Evolutionary conservation across 2,113 vertebrate genomes (phyloP).

Genomic region (Rana temporaria): DNA sequence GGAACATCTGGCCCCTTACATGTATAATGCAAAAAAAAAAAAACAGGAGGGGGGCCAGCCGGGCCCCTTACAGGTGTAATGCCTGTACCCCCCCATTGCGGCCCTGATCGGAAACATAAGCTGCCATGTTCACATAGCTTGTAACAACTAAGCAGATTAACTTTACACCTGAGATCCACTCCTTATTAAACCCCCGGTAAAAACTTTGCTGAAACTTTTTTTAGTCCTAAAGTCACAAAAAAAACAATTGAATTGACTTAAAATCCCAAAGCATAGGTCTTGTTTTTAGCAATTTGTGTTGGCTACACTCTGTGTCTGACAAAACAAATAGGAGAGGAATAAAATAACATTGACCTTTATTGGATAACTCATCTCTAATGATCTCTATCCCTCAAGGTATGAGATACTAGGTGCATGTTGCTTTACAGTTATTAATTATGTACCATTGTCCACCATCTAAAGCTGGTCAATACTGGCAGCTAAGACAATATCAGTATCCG

Average conservation of each 20-base stretch:
- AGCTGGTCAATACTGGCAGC: neutral
- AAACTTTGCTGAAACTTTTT: neutral
- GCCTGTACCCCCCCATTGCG: too few species aligned
- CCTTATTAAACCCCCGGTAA: neutral
- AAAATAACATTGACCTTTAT: constrained; percentile 22
- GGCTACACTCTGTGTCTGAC: neutral
- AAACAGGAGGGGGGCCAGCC: too few species aligned
- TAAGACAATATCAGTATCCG: neutral
- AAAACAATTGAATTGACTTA: neutral
- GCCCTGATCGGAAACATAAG: too few species aligned
- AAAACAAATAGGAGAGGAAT: constrained; percentile 16
- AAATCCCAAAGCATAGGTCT: neutral
- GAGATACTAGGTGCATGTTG: constrained; percentile 1
- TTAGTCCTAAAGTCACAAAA: neutral
- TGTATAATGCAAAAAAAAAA: too few species aligned
- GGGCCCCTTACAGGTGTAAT: too few species aligned
- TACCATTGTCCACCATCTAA: constrained; percentile 8
- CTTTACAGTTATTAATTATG: constrained; percentile 10
- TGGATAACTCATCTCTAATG: neutral
- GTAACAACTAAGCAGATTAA: neutral
- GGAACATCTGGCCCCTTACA: too few species aligned
- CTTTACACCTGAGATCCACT: neutral
- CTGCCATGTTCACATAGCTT: too few species aligned
- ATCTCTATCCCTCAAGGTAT: constrained; percentile 4
- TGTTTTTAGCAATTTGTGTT: neutral